Percentiles rank a stretch among this genome's conserved stretches.
Conservation (phyloP, 1,140 invertebrate genomes). For the Ceratosolen fusciceps region DNA sequence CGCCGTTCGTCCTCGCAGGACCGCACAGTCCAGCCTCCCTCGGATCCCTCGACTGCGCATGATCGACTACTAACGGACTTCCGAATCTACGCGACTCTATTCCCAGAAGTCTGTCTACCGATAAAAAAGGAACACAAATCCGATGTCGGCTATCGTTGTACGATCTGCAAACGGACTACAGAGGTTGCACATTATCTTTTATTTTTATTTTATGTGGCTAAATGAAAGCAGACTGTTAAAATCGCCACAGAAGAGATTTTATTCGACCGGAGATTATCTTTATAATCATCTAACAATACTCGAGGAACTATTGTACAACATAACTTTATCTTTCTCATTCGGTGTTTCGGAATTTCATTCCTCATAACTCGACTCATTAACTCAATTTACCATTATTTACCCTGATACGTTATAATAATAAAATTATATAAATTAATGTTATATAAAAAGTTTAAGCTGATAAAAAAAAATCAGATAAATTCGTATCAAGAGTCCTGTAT, state of each 20-base stretch:
- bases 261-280: neutral
- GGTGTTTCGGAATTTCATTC: too few relatives aligned
- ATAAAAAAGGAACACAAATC: neutral
- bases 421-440: too few relatives aligned
- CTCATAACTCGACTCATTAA: too few relatives aligned
- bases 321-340: too few relatives aligned
- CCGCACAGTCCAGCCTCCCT: conserved; percentile 69
- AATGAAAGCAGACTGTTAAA: neutral
- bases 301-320: too few relatives aligned
- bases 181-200: neutral
- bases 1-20: conserved; percentile 67
- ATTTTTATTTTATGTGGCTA: neutral
- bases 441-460: too few relatives aligned
- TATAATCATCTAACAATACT: too few relatives aligned
- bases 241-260: neutral
- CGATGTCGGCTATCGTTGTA: neutral
- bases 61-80: conserved; percentile 55
- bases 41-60: conserved; percentile 69
- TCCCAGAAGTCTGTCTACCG: neutral
- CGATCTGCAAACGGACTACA: neutral
- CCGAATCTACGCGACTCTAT: neutral
- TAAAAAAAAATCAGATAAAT: too few relatives aligned
- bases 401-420: too few relatives aligned
- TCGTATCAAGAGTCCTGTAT: too few relatives aligned
- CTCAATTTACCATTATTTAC: too few relatives aligned